A percentile compares a stretch with the other conserved stretches of the same genome.
Evolutionary conservation across 2,888 invertebrate species (phyloP).

Genomic region (Campoplex nolae): DNA sequence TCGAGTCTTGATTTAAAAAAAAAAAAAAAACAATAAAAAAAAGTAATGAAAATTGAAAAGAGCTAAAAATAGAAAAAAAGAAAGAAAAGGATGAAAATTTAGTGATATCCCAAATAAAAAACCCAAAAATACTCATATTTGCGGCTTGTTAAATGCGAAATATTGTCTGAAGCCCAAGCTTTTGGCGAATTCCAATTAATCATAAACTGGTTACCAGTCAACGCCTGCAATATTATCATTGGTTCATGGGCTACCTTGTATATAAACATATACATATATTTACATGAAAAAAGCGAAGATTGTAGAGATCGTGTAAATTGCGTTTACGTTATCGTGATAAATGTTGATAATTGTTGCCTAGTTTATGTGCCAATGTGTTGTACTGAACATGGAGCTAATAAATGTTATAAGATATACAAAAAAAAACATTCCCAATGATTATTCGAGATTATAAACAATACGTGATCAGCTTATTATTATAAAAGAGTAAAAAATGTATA

Average conservation of each 20-base stretch:
- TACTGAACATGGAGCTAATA: conserved; percentile 78
- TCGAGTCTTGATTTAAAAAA: no score
- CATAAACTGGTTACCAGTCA: no score
- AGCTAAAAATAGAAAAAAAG: no score
- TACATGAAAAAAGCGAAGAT: conserved; percentile 69
- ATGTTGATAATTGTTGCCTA: conserved; percentile 82
- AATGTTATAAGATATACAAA: conserved; percentile 77
- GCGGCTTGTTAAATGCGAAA: no score
- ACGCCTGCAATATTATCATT: no score
- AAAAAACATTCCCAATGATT: neutral
- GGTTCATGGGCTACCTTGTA: neutral
- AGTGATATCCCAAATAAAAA: no score
- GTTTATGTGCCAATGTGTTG: conserved; percentile 82
- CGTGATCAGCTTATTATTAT: conserved; percentile 15
- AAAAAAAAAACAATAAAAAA: no score
- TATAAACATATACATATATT: conserved; percentile 68
- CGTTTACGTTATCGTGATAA: conserved; percentile 79
- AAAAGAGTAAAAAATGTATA: conserved; percentile 42
- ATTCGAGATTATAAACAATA: neutral
- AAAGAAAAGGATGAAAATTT: no score
- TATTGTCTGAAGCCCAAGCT: no score
- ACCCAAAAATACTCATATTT: no score
- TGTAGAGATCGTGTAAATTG: conserved; percentile 74
- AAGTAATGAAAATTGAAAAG: no score
- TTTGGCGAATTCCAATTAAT: no score